Conservation (phyloP, 2,113 vertebrate genomes). For the Urocynchramus pylzowi region DNA sequence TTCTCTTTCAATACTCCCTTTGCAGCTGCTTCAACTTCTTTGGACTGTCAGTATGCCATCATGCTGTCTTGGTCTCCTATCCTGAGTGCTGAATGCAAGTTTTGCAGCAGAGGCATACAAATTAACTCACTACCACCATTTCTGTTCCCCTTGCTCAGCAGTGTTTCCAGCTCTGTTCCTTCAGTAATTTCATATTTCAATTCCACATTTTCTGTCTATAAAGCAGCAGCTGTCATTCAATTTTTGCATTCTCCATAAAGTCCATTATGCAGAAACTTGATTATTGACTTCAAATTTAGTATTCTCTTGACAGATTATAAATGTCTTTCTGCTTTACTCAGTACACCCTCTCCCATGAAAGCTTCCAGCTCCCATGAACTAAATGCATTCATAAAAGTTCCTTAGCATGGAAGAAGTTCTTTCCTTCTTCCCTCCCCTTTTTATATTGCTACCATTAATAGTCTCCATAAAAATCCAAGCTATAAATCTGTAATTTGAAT, state of each 20-base stretch:
- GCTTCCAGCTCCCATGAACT: not conserved
- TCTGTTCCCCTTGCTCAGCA: not conserved
- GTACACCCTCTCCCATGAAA: not conserved
- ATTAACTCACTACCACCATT: not conserved
- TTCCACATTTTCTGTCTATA: not conserved
- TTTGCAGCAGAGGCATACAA: not conserved
- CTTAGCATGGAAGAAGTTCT: not conserved
- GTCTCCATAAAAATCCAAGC: not conserved
- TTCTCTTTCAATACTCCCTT: not conserved
- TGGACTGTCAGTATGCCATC: not conserved
- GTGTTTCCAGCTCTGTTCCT: not conserved
- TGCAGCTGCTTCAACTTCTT: not conserved
- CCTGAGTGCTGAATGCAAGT: not conserved
- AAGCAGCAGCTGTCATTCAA: not conserved
- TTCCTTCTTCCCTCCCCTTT: not conserved
- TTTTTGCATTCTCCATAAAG: not conserved
- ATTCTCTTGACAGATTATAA: not conserved
- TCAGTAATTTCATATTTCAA: not conserved
- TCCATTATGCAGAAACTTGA: not conserved
- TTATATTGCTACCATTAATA: not conserved
- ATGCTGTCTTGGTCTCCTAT: not conserved
- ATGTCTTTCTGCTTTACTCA: not conserved
- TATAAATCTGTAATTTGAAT: not conserved
- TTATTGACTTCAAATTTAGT: not conserved
- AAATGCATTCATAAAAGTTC: not conserved